phyloP scores from a whole-genome alignment of 1,140 invertebrate species.

The Drosophila orena region DNA sequence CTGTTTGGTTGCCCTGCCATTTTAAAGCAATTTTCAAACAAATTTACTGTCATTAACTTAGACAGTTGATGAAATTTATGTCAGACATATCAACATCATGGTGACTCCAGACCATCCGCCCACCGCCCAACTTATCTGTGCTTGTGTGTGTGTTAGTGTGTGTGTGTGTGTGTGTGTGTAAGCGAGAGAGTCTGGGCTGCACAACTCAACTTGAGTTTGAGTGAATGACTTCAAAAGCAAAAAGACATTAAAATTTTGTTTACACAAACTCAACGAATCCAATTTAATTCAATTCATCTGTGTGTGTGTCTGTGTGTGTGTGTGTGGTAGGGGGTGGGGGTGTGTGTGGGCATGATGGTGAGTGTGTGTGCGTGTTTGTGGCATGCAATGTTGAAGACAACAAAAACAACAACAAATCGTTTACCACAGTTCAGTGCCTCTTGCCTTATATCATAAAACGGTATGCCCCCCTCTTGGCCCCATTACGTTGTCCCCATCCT shows the following conservation, averaged over 20 bases:
- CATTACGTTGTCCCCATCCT: slow-evolving; percentile 18
- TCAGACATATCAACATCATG: slow-evolving; percentile 82
- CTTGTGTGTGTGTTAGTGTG: slow-evolving; percentile 21
- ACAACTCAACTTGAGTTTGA: slow-evolving; percentile 67
- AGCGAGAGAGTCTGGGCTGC: slow-evolving; percentile 47
- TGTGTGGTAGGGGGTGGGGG: too few species aligned
- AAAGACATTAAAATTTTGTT: slow-evolving; percentile 84
- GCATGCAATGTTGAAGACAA: slow-evolving; percentile 62
- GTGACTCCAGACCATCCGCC: slow-evolving; percentile 23
- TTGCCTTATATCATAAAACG: slow-evolving; percentile 77
- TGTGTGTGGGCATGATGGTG: slow-evolving; percentile 8
- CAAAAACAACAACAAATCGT: slow-evolving; percentile 78
- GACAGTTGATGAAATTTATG: slow-evolving; percentile 84
- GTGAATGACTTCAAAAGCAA: slow-evolving; percentile 83
- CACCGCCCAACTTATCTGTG: slow-evolving; percentile 23
- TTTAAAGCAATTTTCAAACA: slow-evolving; percentile 84
- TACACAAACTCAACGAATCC: slow-evolving; percentile 83
- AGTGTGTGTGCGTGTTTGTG: slow-evolving; percentile 46
- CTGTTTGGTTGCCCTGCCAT: slow-evolving; percentile 79
- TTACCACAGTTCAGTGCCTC: slow-evolving; percentile 77
- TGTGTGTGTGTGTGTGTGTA: slow-evolving; percentile 35
- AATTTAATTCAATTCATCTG: slow-evolving; percentile 81
- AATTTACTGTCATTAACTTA: slow-evolving; percentile 84
- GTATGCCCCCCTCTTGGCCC: slow-evolving; percentile 18
- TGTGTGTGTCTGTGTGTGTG: slow-evolving; percentile 23